Evolutionary conservation across 2,113 vertebrate species (phyloP), one percentile per base, ranked within the genome.

Genomic region (Siphamia tubifer): DNA sequence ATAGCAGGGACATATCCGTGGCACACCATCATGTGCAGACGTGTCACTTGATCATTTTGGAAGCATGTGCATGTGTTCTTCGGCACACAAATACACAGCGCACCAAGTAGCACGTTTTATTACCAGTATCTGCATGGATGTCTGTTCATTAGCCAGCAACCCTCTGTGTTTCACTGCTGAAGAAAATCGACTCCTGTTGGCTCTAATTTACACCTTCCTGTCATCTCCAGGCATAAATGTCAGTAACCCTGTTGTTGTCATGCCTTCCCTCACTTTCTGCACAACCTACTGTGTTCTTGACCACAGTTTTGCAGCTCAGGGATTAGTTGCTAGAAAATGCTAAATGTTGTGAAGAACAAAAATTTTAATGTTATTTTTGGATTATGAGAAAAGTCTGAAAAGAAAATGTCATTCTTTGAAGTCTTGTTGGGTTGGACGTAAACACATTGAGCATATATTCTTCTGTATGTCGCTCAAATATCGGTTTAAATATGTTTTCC

Each of bases 151-250:
- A 77, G 48, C 49, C 49, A 16, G 4, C 40, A 21, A 5, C 36
- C 42, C 19, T 54, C 53, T 28, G 25, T 27, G 30, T 28, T 53
- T 55, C 43, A 12, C 11, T 35, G 3, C 4, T 2, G 16, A 44
- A 4, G 36, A 57, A 81, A 78, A 36, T 40, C 0, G 1, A 53
- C 77, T 65, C 77, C 57, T 6, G 39, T 11, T 3, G 11, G 47
- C 21, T 43, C 35, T 77, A 77, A 83, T 87, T 87, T 66, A 75
- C 79, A 81, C 74, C 65, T 69, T 62, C 19, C 34, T 73, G 70
- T 68, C 64, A 21, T 40, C 55, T 38, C 36, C 15, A 55, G 21
- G 57, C 70, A 43, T 51, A 60, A 83, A 68, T 68, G 65, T 73
- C 80, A 68, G 77, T 3, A 31, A 71, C 53, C 61, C 51, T 20